These are phyloP conservation scores for Pollenia amentaria DNA, from an alignment of 2,888 invertebrate species.

Conservation along the genomic window DNA sequence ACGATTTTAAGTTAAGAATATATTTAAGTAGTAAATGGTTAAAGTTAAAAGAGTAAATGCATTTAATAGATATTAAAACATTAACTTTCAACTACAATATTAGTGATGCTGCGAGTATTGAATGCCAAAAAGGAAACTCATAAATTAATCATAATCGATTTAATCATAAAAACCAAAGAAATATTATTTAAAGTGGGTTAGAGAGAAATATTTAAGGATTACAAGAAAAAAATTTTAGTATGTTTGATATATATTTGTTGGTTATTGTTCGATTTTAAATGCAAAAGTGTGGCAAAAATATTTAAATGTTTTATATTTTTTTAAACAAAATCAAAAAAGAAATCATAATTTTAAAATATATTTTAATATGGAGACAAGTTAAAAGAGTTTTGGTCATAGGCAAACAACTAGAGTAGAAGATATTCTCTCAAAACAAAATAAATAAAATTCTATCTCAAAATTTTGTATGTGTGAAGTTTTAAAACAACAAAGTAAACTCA, in stretches of 20 bases:
- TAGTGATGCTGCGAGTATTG: constrained; percentile 80
- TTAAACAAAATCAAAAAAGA: constrained; percentile 35
- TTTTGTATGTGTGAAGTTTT: too few relatives aligned
- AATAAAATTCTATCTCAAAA: too few relatives aligned
- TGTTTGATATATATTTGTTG: constrained; percentile 18
- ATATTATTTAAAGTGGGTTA: constrained; percentile 24
- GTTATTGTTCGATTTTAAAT: constrained; percentile 52
- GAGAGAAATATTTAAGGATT: constrained; percentile 29
- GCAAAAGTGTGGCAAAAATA: constrained; percentile 56
- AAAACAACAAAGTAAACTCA: too few relatives aligned
- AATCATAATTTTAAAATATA: constrained; percentile 36
- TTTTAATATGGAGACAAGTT: constrained; percentile 57
- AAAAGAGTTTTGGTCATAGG: constrained; percentile 28
- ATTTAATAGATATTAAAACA: constrained; percentile 71
- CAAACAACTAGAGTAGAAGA: too few relatives aligned
- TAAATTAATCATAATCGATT: constrained; percentile 13
- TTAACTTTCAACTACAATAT: constrained; percentile 82
- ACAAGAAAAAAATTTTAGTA: constrained; percentile 12
- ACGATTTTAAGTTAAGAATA: too few relatives aligned
- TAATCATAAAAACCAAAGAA: constrained; percentile 50
- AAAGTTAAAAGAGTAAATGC: constrained; percentile 32
- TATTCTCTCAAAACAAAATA: too few relatives aligned
- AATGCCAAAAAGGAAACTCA: constrained; percentile 53
- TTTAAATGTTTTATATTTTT: constrained; percentile 27
- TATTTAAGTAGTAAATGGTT: too few relatives aligned